Base-by-base conservation (phyloP, 2,113 vertebrate species). In the Prolemur simus region DNA sequence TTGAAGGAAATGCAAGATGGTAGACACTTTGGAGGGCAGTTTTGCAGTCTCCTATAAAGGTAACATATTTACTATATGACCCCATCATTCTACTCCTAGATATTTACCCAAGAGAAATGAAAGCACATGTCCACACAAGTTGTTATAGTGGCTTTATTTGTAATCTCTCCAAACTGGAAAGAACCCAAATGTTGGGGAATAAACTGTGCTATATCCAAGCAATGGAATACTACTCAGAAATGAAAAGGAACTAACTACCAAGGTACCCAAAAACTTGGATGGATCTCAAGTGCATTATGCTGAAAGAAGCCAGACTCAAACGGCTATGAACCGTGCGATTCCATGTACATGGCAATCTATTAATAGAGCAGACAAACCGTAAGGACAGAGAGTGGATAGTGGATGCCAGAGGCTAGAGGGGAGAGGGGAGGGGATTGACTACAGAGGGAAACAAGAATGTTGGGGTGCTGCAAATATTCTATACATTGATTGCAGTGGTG, bases 61-160 rank as follows among this genome's bases (percentile, higher is more conserved):
- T 56, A 84, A 21, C 17, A 20, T 7, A 20, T 34, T 47, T 56
- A 47, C 27, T 14, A 17, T 27, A 39, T 10, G 52, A 71, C 37
- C 25, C 18, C 71, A 54, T 42, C 78, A 27, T n/a, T 34, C 49
- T 42, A 89, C 54, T 58, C n/a, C 42, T 47, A 32, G 29, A 20
- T 29, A 69, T 71, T 64, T 85, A 45, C 64, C 6, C 20, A 60
- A 68, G 49, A 93, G 64, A 88, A 87, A 68, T 92, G 56, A 94
- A 89, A 94, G 32, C 32, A 64, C 23, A 37, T 1, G 20, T 45
- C 37, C 42, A 94, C 29, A 56, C 3, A 56, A 27, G 54, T 66
- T n/a, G 69, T 92, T 82, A 80, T 27, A 83, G 52, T 18, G 15
- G 8, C 47, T n/a, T 73, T 94, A 87, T 45, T 77, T 77, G 63